Evolutionary conservation across 2,797 vertebrate species (phyloP).

Genomic region (Hypotaenidia okinawae): DNA sequence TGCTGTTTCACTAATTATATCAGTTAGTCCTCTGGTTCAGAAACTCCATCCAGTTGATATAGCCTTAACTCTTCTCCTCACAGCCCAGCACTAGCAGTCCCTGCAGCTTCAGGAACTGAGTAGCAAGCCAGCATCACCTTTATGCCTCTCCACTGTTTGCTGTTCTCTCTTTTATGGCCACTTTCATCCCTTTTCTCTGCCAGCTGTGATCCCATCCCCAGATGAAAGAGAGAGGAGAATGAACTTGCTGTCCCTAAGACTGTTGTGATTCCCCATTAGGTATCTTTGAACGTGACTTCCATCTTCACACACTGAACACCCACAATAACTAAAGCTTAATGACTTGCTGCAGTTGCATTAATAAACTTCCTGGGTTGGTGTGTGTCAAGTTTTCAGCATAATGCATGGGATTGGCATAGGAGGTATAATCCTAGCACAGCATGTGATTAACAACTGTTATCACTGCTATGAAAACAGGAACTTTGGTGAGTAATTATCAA

Average conservation of each 20-base stretch:
- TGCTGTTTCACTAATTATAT: background rate
- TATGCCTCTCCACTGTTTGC: background rate
- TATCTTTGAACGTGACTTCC: background rate
- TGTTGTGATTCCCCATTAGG: background rate
- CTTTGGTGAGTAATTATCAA: constrained; percentile 27
- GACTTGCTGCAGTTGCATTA: background rate
- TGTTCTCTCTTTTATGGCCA: background rate
- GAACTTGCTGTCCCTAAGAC: background rate
- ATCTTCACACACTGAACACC: background rate
- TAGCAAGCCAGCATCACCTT: background rate
- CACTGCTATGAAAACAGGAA: constrained; percentile 35
- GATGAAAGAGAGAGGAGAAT: background rate
- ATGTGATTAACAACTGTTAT: constrained; percentile 36
- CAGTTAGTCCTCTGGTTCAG: background rate
- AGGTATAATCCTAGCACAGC: constrained; percentile 9
- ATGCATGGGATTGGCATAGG: background rate
- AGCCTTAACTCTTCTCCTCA: background rate
- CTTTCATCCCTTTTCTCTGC: background rate
- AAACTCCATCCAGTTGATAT: background rate
- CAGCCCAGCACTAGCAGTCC: background rate
- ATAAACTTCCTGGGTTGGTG: background rate
- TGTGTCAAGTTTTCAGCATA: background rate
- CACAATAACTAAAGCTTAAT: background rate
- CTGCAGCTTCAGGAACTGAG: background rate
- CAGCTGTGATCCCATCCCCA: background rate